A percentile compares a stretch with the other conserved stretches of the same genome.
Evolutionary conservation across 2,113 vertebrate species (phyloP).

Genomic region (Scartelaos histophorus): DNA sequence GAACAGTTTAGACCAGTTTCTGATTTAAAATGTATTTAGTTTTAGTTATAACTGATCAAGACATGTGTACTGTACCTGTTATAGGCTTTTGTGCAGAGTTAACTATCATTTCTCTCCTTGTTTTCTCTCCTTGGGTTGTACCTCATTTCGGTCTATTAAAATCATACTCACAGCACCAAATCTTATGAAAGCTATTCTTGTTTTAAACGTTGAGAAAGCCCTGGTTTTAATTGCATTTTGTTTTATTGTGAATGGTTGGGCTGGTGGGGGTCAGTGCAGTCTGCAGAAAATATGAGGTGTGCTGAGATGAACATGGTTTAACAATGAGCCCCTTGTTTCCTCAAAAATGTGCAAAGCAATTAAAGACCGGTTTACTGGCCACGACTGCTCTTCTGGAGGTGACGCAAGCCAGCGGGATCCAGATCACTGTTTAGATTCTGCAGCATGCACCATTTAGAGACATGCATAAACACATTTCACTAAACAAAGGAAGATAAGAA

Average conservation of each 20-base stretch:
- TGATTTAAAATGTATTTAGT: neutral
- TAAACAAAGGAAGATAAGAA: neutral
- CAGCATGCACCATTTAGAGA: neutral
- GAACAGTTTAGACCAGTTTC: neutral
- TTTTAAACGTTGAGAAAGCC: neutral
- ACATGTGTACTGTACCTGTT: neutral
- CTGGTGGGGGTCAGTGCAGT: conserved; percentile 41
- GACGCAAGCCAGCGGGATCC: conserved; percentile 52
- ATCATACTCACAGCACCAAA: neutral
- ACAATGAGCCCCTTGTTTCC: conserved; percentile 77
- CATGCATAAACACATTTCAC: neutral
- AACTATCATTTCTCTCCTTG: neutral
- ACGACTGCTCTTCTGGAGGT: conserved; percentile 51
- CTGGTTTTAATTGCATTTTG: conserved; percentile 57
- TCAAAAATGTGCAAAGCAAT: conserved; percentile 71
- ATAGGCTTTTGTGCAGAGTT: neutral
- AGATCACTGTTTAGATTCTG: conserved; percentile 15
- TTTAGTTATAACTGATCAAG: neutral
- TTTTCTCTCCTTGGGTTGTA: neutral
- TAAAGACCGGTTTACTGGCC: conserved; percentile 73
- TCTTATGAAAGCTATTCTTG: neutral
- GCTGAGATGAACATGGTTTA: conserved; percentile 62
- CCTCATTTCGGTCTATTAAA: neutral
- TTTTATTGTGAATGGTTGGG: conserved; percentile 64
- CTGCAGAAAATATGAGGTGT: conserved; percentile 71